These are phyloP conservation scores for Botia almorhae DNA, from an alignment of 2,797 vertebrate genomes.

Conservation along the genomic window DNA sequence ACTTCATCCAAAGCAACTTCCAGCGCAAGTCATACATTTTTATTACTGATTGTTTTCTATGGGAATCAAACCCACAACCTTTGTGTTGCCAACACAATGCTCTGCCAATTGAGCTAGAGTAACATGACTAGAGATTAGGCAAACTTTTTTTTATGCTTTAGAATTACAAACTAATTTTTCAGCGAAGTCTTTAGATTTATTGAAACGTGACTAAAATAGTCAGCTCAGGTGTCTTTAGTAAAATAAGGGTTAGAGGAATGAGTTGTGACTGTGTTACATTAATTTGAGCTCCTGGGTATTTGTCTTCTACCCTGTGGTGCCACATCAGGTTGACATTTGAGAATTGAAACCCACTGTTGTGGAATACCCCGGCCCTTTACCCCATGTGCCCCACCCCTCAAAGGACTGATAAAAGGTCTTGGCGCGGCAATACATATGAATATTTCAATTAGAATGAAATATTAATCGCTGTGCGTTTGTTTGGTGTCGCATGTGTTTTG, in stretches of 20 bases:
- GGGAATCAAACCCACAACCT: too few relatives aligned
- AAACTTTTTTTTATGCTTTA: not conserved
- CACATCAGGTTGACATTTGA: slow-evolving; percentile 70
- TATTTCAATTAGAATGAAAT: slow-evolving; percentile 91
- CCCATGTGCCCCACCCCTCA: slow-evolving; percentile 67
- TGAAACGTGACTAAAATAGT: not conserved
- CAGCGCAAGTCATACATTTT: too few relatives aligned
- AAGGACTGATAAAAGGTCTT: slow-evolving; percentile 82
- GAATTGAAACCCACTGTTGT: slow-evolving; percentile 67
- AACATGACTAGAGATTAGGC: too few relatives aligned
- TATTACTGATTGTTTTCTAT: too few relatives aligned
- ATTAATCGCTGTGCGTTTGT: slow-evolving; percentile 76
- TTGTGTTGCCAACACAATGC: too few relatives aligned
- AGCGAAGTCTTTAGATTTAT: not conserved
- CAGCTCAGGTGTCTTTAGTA: not conserved
- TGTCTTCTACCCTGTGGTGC: slow-evolving; percentile 64
- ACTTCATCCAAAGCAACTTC: too few relatives aligned
- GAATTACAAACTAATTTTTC: too few relatives aligned
- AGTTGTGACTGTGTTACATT: slow-evolving; percentile 71
- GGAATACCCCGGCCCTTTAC: slow-evolving; percentile 64
- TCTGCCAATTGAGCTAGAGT: too few relatives aligned
- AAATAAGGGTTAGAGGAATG: not conserved
- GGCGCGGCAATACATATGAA: slow-evolving; percentile 83
- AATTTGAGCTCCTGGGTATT: slow-evolving; percentile 73
- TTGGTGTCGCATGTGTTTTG: slow-evolving; percentile 56